Conservation (phyloP, 2,888 invertebrate genomes). For the Teleiodes luculella region DNA sequence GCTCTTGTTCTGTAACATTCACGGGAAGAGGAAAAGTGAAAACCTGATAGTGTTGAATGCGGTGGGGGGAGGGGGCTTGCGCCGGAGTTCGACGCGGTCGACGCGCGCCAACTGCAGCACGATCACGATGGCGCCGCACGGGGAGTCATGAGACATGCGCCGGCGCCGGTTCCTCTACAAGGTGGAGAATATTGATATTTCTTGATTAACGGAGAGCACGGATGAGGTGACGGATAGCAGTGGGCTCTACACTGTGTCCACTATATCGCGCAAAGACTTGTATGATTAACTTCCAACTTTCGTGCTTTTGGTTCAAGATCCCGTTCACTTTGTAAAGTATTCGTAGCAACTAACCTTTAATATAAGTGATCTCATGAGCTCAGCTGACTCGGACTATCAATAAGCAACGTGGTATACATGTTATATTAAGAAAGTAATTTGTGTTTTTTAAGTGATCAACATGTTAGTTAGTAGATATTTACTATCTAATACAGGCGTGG, state of each 20-base stretch:
- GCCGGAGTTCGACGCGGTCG: constrained; percentile 72
- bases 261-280: constrained; percentile 60
- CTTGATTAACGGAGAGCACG: constrained; percentile 75
- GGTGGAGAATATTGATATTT: constrained; percentile 64
- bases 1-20: constrained; percentile 81
- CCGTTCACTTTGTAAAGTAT: background rate
- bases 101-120: constrained; percentile 77
- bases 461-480: too few relatives aligned
- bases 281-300: constrained; percentile 41
- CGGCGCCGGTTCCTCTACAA: constrained; percentile 65
- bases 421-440: too few relatives aligned
- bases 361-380: constrained; percentile 2
- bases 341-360: background rate
- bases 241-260: constrained; percentile 62
- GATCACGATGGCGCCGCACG: constrained; percentile 72
- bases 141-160: constrained; percentile 69
- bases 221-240: constrained; percentile 72
- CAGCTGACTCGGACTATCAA: too few relatives aligned
- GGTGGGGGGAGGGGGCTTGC: constrained; percentile 59
- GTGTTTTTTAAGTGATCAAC: too few relatives aligned
- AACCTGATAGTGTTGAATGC: constrained; percentile 67
- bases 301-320: background rate
- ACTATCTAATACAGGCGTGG: too few relatives aligned
- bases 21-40: constrained; percentile 60
- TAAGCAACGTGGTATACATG: too few relatives aligned